Conservation (phyloP, 2,797 vertebrate species). For the Halcyon chelicuti region DNA sequence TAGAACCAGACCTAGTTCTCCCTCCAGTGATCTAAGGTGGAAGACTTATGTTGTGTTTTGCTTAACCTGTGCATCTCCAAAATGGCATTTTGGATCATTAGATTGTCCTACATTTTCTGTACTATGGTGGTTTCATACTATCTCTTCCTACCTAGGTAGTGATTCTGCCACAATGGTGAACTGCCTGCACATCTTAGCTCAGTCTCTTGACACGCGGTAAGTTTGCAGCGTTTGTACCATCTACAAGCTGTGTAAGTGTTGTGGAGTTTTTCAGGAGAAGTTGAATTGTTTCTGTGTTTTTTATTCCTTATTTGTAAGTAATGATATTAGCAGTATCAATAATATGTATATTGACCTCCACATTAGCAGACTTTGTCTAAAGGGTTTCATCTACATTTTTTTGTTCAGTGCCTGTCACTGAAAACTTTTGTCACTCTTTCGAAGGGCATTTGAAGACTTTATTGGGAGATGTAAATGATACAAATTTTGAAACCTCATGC, state of each 20-base stretch:
- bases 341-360: background rate
- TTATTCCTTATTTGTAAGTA: background rate
- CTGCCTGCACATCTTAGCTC: slow-evolving; percentile 98
- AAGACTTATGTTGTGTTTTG: background rate
- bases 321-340: background rate
- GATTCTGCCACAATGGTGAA: slow-evolving; percentile 97
- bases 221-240: background rate
- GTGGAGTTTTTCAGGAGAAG: background rate
- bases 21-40: background rate
- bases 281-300: background rate
- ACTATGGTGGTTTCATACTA: background rate
- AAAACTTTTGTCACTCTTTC: background rate
- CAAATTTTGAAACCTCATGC: background rate
- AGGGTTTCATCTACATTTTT: background rate
- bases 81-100: background rate
- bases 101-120: background rate
- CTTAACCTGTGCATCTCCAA: background rate
- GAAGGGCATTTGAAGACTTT: background rate
- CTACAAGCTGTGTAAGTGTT: background rate
- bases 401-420: background rate
- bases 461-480: background rate
- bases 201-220: slow-evolving; percentile 96
- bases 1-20: background rate
- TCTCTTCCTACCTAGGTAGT: slow-evolving; percentile 82
- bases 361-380: background rate